Percentiles rank a stretch among this genome's conserved stretches.
phyloP scores from a whole-genome alignment of 2,113 vertebrate species.

The Gnathonemus echidnorhynchus region DNA sequence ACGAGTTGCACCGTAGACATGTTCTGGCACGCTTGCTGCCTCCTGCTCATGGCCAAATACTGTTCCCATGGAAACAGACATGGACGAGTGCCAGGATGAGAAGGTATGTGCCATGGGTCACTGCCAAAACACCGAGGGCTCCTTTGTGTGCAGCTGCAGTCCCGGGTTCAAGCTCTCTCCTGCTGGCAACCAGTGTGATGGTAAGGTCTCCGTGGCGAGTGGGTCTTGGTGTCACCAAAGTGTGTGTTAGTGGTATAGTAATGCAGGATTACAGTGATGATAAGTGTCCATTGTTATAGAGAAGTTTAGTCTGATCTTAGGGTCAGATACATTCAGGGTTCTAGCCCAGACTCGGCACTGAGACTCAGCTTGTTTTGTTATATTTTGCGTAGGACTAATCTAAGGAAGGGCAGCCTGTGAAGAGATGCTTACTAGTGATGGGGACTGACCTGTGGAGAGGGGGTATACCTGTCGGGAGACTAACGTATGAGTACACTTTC shows the following conservation, averaged over 20 bases:
- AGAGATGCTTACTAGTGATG: background rate
- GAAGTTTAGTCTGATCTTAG: background rate
- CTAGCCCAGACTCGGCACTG: background rate
- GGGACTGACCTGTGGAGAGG: background rate
- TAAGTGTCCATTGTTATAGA: background rate
- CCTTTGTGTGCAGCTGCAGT: constrained; percentile 79
- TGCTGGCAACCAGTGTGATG: constrained; percentile 79
- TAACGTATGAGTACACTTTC: constrained; percentile 39
- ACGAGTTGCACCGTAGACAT: background rate
- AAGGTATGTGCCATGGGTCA: constrained; percentile 72
- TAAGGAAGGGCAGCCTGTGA: background rate
- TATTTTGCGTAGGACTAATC: background rate
- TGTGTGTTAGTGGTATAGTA: background rate
- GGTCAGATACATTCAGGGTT: background rate
- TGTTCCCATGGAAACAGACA: constrained; percentile 59
- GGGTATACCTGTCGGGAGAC: background rate
- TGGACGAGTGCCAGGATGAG: constrained; percentile 79
- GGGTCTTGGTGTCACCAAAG: background rate
- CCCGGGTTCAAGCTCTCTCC: constrained; percentile 68
- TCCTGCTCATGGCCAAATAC: background rate
- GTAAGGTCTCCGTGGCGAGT: constrained; percentile 46
- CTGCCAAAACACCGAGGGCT: constrained; percentile 85
- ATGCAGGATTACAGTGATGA: background rate
- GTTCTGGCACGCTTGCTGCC: background rate
- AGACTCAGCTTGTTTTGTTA: background rate